Conservation (phyloP, 2,113 vertebrate genomes). For the human (Homo sapiens) region DNA sequence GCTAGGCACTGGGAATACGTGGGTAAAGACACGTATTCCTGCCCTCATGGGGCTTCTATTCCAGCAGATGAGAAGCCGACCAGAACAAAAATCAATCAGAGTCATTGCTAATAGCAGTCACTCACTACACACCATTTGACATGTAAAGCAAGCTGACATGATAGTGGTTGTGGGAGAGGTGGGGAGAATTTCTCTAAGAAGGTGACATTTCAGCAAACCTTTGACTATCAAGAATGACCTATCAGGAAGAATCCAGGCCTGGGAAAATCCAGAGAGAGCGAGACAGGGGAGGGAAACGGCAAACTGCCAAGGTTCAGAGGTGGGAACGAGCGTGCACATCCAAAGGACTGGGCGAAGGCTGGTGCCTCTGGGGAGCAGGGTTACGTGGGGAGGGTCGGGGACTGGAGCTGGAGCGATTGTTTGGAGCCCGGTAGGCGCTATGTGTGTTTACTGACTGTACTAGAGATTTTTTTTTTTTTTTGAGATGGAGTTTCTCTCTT, state of each 20-base stretch:
- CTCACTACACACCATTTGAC: rapidly evolving
- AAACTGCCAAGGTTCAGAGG: neutral
- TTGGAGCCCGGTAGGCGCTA: neutral
- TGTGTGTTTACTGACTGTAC: no score
- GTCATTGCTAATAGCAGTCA: neutral
- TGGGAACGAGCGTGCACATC: neutral
- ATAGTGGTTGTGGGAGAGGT: neutral
- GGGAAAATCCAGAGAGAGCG: neutral
- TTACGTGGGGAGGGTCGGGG: no score
- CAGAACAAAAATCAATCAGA: neutral
- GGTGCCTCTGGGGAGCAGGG: neutral
- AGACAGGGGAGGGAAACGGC: no score
- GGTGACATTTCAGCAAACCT: neutral
- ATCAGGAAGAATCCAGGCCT: neutral
- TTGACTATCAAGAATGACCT: neutral
- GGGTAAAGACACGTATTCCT: neutral
- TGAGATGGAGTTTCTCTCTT: no score
- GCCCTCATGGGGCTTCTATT: neutral
- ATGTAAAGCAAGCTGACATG: rapidly evolving
- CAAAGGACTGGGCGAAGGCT: no score
- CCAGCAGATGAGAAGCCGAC: neutral
- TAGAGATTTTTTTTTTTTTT: no score
- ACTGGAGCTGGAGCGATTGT: rapidly evolving
- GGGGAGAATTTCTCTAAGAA: neutral
- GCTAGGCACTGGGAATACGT: neutral